Conservation (phyloP, 2,113 vertebrate genomes). For the Cryptotis parvus region DNA sequence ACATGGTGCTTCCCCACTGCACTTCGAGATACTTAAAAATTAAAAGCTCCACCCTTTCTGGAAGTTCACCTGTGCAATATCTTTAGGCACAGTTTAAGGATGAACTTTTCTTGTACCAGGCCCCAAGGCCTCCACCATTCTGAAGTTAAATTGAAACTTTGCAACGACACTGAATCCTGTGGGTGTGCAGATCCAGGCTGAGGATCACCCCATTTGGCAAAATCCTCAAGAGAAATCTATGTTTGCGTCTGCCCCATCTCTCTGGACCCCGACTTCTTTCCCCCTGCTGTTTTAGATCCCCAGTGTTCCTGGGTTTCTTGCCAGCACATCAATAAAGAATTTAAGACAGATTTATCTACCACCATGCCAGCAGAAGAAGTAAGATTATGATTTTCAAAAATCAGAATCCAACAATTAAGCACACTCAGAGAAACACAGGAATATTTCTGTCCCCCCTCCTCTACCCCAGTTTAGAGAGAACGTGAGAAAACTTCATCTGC, state of each 20-base stretch:
- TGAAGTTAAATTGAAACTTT: background rate
- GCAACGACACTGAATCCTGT: background rate
- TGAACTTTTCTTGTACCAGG: background rate
- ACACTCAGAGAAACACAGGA: background rate
- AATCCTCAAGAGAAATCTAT: background rate
- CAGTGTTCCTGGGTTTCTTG: background rate
- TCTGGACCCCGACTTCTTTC: background rate
- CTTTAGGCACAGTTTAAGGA: background rate
- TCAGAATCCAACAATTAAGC: background rate
- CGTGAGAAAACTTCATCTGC: background rate
- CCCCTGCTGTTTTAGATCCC: background rate
- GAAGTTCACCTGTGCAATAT: background rate
- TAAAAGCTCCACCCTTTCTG: background rate
- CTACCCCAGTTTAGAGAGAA: background rate
- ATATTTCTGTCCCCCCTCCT: background rate
- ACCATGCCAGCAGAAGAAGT: constrained; percentile 28
- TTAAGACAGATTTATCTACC: constrained; percentile 44
- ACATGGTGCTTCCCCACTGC: background rate
- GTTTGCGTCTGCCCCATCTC: background rate
- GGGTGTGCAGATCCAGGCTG: background rate
- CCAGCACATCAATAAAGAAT: background rate
- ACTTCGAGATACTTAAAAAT: background rate
- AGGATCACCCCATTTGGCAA: background rate
- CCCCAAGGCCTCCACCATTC: background rate
- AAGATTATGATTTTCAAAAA: constrained; percentile 54